Percentiles rank a stretch among this genome's conserved stretches.
Evolutionary conservation across 2,797 vertebrate species (phyloP).

Genomic region (Neosalanx taihuensis): DNA sequence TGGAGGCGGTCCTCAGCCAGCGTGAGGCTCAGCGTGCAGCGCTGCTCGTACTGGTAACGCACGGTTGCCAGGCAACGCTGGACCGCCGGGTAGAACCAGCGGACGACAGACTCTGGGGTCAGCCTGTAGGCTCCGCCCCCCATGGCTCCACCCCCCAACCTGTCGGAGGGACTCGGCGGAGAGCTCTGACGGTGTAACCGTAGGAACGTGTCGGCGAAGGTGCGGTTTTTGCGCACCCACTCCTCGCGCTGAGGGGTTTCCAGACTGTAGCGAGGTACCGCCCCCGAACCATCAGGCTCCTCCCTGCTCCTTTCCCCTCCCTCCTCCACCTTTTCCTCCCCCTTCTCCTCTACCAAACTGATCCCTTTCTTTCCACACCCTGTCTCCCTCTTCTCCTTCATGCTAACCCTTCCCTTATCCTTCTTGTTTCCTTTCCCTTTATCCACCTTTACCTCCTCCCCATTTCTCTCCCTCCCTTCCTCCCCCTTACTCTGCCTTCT

Average conservation of each 20-base stretch:
- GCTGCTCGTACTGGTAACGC: constrained; percentile 78
- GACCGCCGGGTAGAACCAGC: constrained; percentile 82
- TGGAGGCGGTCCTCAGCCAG: constrained; percentile 67
- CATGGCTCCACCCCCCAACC: constrained; percentile 5
- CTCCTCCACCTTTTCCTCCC: neutral
- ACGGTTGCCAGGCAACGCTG: constrained; percentile 78
- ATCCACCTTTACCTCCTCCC: neutral
- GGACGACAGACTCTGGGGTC: constrained; percentile 71
- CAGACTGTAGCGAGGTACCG: constrained; percentile 65
- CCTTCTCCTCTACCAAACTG: neutral
- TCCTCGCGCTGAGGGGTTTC: constrained; percentile 51
- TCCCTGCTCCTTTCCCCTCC: neutral
- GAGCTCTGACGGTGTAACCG: constrained; percentile 43
- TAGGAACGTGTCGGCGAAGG: constrained; percentile 71
- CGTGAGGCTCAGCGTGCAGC: constrained; percentile 74
- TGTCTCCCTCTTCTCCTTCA: neutral
- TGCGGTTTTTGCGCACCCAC: constrained; percentile 66
- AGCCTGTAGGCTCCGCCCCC: constrained; percentile 56
- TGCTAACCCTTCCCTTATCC: neutral
- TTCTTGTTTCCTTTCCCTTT: neutral
- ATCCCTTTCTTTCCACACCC: neutral
- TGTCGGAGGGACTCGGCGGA: neutral
- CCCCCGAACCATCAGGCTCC: constrained; percentile 22
- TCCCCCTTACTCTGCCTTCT: neutral
- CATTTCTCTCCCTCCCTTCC: neutral